Base-by-base conservation (phyloP, 2,888 invertebrate species). In the Cephonodes hylas region DNA sequence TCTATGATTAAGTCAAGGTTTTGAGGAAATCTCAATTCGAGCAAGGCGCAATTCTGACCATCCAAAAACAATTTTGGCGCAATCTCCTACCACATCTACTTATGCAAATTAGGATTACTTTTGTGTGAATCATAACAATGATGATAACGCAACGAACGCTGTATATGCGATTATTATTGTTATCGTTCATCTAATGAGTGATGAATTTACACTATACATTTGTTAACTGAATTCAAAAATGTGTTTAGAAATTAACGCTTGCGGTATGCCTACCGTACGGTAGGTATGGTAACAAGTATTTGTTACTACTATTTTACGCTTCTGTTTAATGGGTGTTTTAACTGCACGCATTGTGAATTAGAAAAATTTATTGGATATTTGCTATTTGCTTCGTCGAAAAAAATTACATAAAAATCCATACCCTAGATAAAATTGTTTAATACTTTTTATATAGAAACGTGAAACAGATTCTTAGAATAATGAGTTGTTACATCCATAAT, bases 1-100 rank as follows among this genome's bases (percentile, higher is more conserved):
- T 68, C 73, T 78, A 82, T 83, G 82, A 86, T 84, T 86, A 79
- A 77, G 69, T 75, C 86, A 86, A 87, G 89, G 88, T 76, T 86
- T 83, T 82, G 20, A 85, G 81, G 84, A 86, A 87, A 82, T 79
- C 73, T 27, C 18, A 31, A 53, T 53, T 27, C 10, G 18, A 18
- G 10, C 27, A 15, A 53, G 20, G 27, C 27, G 69, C 66, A 67
- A 53, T 71, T 68, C 48, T 44, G 38, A 38, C 38, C 38, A 22
- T 58, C 13, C 31, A 42, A 58, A 72, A 68, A n/a, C n/a, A 68
- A 64, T 56, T 62, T 18, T 27, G 27, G 31, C 5, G 53, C 31
- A 53, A 31, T 31, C 7, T 15, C 1, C 25, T 18, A 48, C 15
- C 15, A 25, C 7, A 25, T 18, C 18, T 31, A 58, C 60, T 65